phyloP scores from a whole-genome alignment of 2,113 vertebrate species.

The Epinephelus lanceolatus region DNA sequence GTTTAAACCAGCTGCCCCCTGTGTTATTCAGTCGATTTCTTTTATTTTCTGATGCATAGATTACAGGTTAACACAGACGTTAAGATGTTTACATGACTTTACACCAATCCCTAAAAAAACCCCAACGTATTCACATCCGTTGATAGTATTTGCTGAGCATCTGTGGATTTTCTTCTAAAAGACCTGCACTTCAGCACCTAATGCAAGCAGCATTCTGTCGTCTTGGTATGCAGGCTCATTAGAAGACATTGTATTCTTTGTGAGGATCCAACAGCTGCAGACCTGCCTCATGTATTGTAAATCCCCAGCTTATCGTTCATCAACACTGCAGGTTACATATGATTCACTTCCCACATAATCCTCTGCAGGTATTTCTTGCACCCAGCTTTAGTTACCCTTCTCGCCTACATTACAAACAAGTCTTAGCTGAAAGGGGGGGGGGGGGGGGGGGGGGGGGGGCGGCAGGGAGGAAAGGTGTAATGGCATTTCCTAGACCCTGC shows the following conservation, averaged over 20 bases:
- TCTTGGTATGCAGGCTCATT: constrained; percentile 3
- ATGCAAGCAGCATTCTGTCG: neutral
- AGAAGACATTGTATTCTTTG: constrained; percentile 10
- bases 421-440: constrained; percentile 3
- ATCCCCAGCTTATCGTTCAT: constrained; percentile 12
- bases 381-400: constrained; percentile 29
- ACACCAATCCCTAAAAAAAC: neutral
- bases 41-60: neutral
- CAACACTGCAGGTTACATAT: constrained; percentile 26
- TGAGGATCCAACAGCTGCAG: constrained; percentile 5
- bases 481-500: constrained; percentile 66
- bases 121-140: constrained; percentile 5
- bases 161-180: neutral
- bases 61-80: constrained; percentile 8
- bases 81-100: neutral
- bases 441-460: neutral
- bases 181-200: neutral
- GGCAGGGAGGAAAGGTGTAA: constrained; percentile 45
- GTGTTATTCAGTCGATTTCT: neutral
- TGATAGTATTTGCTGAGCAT: neutral
- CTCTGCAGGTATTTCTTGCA: constrained; percentile 40
- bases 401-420: constrained; percentile 45
- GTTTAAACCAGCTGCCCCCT: neutral
- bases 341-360: constrained; percentile 26
- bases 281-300: neutral